phyloP scores from a whole-genome alignment of 2,888 invertebrate species.

The Calameuta idolon region DNA sequence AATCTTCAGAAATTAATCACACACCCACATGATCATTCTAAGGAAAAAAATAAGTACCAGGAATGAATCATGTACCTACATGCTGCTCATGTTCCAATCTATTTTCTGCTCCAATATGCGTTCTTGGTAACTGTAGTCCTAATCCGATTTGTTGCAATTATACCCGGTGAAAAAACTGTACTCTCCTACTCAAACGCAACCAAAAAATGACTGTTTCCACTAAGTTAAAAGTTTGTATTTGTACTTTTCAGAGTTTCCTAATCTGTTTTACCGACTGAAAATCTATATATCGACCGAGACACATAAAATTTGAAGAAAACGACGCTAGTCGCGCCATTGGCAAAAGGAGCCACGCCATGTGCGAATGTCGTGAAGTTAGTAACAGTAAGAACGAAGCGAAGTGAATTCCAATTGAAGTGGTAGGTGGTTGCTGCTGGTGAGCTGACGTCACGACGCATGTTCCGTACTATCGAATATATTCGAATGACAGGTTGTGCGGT shows the following conservation, averaged over 20 bases:
- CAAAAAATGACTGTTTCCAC: too few relatives aligned
- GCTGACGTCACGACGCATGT: conserved; percentile 57
- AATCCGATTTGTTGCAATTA: too few relatives aligned
- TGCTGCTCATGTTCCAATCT: neutral
- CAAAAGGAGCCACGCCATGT: neutral
- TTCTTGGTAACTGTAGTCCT: too few relatives aligned
- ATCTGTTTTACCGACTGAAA: neutral
- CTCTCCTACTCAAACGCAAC: too few relatives aligned
- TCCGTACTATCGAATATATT: conserved; percentile 58
- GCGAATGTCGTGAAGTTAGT: neutral
- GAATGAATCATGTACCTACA: neutral
- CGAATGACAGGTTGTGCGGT: conserved; percentile 63
- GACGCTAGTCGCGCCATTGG: neutral
- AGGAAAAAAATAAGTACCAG: neutral
- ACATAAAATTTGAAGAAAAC: neutral
- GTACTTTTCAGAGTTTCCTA: neutral
- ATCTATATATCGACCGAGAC: neutral
- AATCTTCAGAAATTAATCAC: too few relatives aligned
- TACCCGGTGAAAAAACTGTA: too few relatives aligned
- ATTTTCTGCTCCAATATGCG: neutral
- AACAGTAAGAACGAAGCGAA: neutral
- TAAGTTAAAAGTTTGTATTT: neutral
- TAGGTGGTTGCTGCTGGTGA: conserved; percentile 11
- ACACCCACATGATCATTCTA: too few relatives aligned
- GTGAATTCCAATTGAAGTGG: conserved; percentile 8